Conservation (phyloP, 2,888 invertebrate genomes). For the Pseudolycoriella hygida region DNA sequence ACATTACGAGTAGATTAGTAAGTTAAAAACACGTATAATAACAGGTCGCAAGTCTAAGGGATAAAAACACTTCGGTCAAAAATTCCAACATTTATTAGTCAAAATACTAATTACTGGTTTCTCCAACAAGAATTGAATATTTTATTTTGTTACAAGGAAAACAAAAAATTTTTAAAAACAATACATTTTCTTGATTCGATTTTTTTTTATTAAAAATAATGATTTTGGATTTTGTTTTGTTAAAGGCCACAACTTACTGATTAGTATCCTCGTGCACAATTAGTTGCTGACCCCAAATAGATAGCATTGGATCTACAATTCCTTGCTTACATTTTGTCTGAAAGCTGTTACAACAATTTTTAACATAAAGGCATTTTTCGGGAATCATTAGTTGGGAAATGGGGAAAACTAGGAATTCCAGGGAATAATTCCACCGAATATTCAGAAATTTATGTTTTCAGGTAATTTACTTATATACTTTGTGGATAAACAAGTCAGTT, state of each 20-base stretch:
- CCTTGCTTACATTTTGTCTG: slow-evolving; percentile 84
- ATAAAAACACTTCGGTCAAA: too few relatives aligned
- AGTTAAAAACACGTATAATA: too few relatives aligned
- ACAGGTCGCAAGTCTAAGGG: too few relatives aligned
- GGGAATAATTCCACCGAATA: too few relatives aligned
- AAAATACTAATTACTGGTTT: too few relatives aligned
- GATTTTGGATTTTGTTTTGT: neutral
- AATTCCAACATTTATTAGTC: too few relatives aligned
- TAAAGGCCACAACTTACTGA: slow-evolving; percentile 57
- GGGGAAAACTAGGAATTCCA: too few relatives aligned
- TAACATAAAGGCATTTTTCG: neutral
- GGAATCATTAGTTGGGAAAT: neutral
- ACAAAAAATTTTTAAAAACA: neutral
- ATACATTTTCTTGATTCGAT: neutral
- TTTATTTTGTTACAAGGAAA: neutral
- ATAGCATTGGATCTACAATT: slow-evolving; percentile 96
- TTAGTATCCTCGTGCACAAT: slow-evolving; percentile 94
- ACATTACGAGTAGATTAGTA: too few relatives aligned
- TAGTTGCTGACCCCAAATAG: slow-evolving; percentile 96
- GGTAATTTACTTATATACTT: too few relatives aligned
- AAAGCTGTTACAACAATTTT: slow-evolving; percentile 36
- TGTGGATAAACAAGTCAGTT: too few relatives aligned
- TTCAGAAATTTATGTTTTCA: too few relatives aligned
- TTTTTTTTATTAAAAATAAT: neutral
- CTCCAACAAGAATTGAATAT: too few relatives aligned